Conservation (phyloP, 1,140 invertebrate species). For the Harlomillsia oculata region DNA sequence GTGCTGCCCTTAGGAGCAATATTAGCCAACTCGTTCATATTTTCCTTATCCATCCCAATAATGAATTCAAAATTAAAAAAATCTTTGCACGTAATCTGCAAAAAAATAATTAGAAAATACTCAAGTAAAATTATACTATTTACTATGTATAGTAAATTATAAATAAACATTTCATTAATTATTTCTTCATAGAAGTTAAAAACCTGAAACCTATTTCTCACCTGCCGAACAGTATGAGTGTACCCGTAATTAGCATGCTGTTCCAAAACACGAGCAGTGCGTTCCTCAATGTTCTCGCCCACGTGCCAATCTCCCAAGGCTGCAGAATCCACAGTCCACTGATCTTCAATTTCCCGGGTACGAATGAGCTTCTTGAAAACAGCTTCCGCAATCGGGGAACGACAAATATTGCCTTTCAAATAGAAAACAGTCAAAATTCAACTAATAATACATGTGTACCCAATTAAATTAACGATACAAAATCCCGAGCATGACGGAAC, state of each 20-base stretch:
- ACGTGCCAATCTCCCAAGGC: slow-evolving; percentile 75
- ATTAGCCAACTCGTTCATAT: slow-evolving; percentile 57
- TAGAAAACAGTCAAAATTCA: neutral
- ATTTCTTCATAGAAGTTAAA: slow-evolving; percentile 11
- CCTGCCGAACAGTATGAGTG: slow-evolving; percentile 63
- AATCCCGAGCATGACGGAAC: too few relatives aligned
- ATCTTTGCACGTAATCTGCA: slow-evolving; percentile 57
- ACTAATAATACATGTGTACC: neutral
- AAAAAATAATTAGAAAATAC: slow-evolving; percentile 25
- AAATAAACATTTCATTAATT: neutral
- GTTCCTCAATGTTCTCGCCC: slow-evolving; percentile 65
- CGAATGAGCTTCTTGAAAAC: slow-evolving; percentile 66
- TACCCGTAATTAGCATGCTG: slow-evolving; percentile 62
- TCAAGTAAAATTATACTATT: slow-evolving; percentile 22
- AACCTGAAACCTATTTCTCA: slow-evolving; percentile 38
- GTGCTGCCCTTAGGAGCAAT: slow-evolving; percentile 50
- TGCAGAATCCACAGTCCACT: slow-evolving; percentile 81
- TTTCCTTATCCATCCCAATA: slow-evolving; percentile 81
- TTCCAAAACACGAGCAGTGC: slow-evolving; percentile 60
- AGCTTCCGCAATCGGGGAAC: slow-evolving; percentile 89
- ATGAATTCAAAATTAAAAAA: slow-evolving; percentile 72
- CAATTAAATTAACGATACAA: neutral
- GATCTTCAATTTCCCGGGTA: slow-evolving; percentile 48
- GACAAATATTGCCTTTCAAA: slow-evolving; percentile 73
- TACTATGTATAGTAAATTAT: neutral